Evolutionary conservation across 2,113 vertebrate species (phyloP), one percentile per base, ranked within the genome.

Genomic region (Leptobrachium leishanense): DNA sequence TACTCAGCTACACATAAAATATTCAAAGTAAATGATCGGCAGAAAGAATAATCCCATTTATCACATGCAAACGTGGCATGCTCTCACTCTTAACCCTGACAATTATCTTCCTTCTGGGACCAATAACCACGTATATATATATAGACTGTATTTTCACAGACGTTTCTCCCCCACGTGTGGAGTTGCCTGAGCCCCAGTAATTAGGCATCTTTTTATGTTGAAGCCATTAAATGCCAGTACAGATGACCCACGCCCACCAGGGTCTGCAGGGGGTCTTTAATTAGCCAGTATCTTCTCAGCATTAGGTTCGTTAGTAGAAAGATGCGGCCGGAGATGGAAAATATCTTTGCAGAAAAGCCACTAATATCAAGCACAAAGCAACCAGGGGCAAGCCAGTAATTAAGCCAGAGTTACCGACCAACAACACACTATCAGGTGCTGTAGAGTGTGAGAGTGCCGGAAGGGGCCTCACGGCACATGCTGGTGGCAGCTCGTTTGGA

Each of bases 181-280:
- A 68, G 5, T 41, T 66, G 64, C 41, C 2, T 50, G 63, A 57
- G 62, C n/a, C 77, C 71, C 1, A 6, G 40, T 73, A 74, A 80
- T 80, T 67, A 80, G 64, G 5, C 11, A 67, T 68, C 40, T 59
- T 73, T 73, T 74, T 64, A 74, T 64, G 63, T 74, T 12, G 4
- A 15, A 12, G 70, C 5, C 13, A 31, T 57, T 59, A 59, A 9
- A 66, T 44, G 39, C 50, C 64, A 8, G 54, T 68, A 15, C 31
- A 46, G 54, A 72, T 66, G 53, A 74, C 71, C 77, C 59, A n/a
- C 72, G 70, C 44, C 71, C 77, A 20, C 15, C 63, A 31, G 20
- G 20, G 15, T n/a, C 77, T 2, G 44, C 53, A 3, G 59, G 71
- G 42, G 67, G 77, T 41, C 71, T 5, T 74, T 80, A 74, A 80